Percentiles rank a stretch among this genome's conserved stretches.
Conservation (phyloP, 2,888 invertebrate genomes). For the Aphidoletes aphidimyza region DNA sequence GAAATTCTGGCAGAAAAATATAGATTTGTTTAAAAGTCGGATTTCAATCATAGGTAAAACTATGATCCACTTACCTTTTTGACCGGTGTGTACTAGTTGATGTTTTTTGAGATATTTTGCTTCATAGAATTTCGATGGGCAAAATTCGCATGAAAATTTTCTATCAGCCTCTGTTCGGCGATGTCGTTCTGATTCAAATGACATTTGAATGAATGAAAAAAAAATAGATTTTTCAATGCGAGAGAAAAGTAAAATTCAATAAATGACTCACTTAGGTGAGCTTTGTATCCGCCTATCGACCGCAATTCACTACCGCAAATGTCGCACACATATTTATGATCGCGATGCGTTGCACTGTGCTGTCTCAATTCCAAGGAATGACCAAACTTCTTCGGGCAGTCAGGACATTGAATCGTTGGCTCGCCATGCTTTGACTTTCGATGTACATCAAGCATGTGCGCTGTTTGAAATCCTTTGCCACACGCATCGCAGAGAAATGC, state of each 20-base stretch:
- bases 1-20: not conserved
- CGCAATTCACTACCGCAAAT: not conserved
- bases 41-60: not conserved
- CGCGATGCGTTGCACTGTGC: not conserved
- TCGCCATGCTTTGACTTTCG: not conserved
- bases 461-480: not conserved
- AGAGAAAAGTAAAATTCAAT: not conserved
- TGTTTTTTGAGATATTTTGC: not conserved
- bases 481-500: not conserved
- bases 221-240: not conserved
- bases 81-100: not conserved
- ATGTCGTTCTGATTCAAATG: not conserved
- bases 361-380: not conserved
- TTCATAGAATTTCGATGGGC: not conserved
- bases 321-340: not conserved
- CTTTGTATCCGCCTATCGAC: not conserved
- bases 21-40: not conserved
- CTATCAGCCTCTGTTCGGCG: not conserved
- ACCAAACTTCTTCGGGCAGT: not conserved
- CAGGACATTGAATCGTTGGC: not conserved
- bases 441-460: not conserved
- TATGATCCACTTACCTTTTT: not conserved
- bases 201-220: not conserved
- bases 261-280: not conserved
- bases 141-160: not conserved